A percentile compares a stretch with the other conserved stretches of the same genome.
Evolutionary conservation across 2,797 vertebrate genomes (phyloP).

Genomic region (Alcedo quadribrachys): DNA sequence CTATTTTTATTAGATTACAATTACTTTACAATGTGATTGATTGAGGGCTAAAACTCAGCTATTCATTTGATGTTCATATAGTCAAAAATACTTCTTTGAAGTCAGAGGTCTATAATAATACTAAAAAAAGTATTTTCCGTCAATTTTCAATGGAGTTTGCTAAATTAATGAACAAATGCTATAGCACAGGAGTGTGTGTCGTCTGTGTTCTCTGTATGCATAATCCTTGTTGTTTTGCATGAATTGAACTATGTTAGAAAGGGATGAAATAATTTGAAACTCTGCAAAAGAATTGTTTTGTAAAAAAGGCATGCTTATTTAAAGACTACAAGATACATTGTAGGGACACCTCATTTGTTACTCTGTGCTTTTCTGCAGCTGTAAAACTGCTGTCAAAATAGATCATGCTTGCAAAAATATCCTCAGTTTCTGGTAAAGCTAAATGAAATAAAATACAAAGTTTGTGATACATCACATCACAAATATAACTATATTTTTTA

Average conservation of each 20-base stretch:
- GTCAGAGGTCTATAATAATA: constrained; percentile 18
- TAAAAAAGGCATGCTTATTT: constrained; percentile 61
- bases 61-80: constrained; percentile 51
- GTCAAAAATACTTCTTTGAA: constrained; percentile 76
- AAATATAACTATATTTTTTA: constrained; percentile 81
- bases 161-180: constrained; percentile 53
- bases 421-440: constrained; percentile 66
- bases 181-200: neutral
- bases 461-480: constrained; percentile 79
- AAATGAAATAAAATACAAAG: constrained; percentile 78
- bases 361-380: constrained; percentile 48
- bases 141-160: constrained; percentile 49
- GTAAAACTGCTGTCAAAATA: constrained; percentile 69
- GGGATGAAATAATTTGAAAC: constrained; percentile 45
- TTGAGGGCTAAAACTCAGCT: constrained; percentile 71
- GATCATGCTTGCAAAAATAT: constrained; percentile 63
- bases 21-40: constrained; percentile 66
- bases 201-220: neutral
- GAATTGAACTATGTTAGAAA: constrained; percentile 51
- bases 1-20: constrained; percentile 80
- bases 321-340: constrained; percentile 50
- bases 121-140: constrained; percentile 49
- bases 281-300: constrained; percentile 41
- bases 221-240: constrained; percentile 25
- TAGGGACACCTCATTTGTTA: constrained; percentile 62